Base-by-base conservation (phyloP, 2,797 vertebrate genomes). In the Melanotaenia maccullochi region DNA sequence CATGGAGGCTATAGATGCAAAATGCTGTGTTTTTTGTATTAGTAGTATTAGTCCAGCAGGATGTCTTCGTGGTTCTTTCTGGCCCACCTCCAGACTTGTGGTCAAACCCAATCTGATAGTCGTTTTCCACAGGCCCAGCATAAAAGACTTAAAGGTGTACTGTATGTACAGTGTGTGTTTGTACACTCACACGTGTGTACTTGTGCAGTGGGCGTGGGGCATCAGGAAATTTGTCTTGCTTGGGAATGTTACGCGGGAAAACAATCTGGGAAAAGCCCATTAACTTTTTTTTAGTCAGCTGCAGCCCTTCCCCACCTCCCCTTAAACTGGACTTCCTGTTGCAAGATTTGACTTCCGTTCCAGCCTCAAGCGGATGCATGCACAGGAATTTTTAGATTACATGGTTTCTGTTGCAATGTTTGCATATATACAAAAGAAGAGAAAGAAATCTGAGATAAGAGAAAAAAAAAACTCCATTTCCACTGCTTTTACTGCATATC, bases 231-330 rank as follows among this genome's bases (percentile, higher is more conserved):
- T 80, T 91, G 79, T 79, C 51, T 30, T 79, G 73, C 81, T 81
- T 81, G 87, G 85, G 92, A 94, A 91, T 85, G 85, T 68, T 78
- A 84, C 76, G 86, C 82, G 85, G 87, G 86, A 93, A 91, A 89
- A 84, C 58, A 74, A 75, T 79, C 81, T 91, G 91, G 87, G 87
- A 90, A 90, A 88, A 84, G 78, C 81, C 84, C 60, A 22, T 71
- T 65, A 22, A 49, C 47, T 28, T 28, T 28, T 28, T 72, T 73
- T 47, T 35, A 61, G 79, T 86, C 80, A 80, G 76, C 82, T 82
- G 77, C 63, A 38, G 74, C 85, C 82, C 76, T 85, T 78, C 86
- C 83, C 74, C 74, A 54, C 1, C 76, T 59, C 55, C 67, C 24
- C 44, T 73, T 51, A 70, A 82, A 85, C 68, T 84, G 68, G 75